A percentile compares a stretch with the other conserved stretches of the same genome.
phyloP scores from a whole-genome alignment of 2,888 invertebrate genomes.

The Pinctada fucata region DNA sequence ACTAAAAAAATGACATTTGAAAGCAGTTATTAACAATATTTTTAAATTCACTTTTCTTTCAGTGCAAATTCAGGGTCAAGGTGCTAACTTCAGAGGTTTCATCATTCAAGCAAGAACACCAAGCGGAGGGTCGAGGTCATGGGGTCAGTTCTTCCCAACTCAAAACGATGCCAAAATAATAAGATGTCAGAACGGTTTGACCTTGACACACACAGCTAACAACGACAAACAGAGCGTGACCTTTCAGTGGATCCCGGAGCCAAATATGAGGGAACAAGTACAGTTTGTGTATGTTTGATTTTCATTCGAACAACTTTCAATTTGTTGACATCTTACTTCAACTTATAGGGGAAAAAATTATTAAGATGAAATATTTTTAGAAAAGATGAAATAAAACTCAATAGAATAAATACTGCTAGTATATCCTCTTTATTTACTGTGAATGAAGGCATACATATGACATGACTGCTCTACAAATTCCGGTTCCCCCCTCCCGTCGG shows the following conservation, averaged over 20 bases:
- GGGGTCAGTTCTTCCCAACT: conserved; percentile 33
- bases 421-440: no score
- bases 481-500: no score
- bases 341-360: background rate
- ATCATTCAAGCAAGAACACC: conserved; percentile 38
- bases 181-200: conserved; percentile 33
- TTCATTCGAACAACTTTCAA: background rate
- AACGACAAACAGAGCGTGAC: conserved; percentile 32
- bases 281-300: conserved; percentile 34
- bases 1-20: no score
- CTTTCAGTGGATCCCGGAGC: conserved; percentile 42
- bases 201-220: conserved; percentile 35
- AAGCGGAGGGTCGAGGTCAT: conserved; percentile 30
- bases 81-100: conserved; percentile 33
- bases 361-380: background rate
- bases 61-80: conserved; percentile 36
- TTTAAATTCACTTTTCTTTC: background rate
- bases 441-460: no score
- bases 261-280: conserved; percentile 33
- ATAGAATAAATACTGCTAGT: no score
- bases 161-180: conserved; percentile 23
- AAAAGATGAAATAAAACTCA: no score
- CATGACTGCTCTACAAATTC: no score
- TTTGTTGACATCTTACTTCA: background rate
- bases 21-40: no score